Evolutionary conservation across 2,888 invertebrate species (phyloP).

Genomic region (Macrosiphum euphorbiae): DNA sequence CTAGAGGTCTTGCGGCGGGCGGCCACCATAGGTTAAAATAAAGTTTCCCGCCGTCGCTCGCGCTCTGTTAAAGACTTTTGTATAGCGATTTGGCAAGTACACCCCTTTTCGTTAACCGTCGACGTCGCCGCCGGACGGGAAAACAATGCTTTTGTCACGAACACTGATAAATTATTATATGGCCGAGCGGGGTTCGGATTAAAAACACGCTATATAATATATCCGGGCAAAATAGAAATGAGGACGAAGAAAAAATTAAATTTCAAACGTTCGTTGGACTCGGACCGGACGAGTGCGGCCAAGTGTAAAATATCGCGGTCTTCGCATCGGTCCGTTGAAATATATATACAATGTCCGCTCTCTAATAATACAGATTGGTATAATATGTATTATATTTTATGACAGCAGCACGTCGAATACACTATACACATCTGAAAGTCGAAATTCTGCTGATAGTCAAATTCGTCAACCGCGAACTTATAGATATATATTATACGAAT

Average conservation of each 20-base stretch:
- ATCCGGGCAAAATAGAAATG: neutral
- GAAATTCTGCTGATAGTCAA: neutral
- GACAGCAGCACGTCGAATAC: neutral
- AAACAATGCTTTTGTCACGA: slow-evolving; percentile 39
- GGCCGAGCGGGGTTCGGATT: neutral
- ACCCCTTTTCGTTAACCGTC: neutral
- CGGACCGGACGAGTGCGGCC: neutral
- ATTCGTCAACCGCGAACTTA: neutral
- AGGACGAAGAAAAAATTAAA: neutral
- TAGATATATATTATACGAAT: neutral
- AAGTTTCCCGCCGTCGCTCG: neutral
- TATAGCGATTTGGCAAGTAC: neutral
- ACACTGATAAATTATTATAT: slow-evolving; percentile 38
- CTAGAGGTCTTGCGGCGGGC: neutral
- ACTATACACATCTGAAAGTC: neutral
- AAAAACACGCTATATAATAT: neutral
- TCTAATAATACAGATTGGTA: neutral
- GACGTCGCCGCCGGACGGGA: neutral
- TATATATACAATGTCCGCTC: neutral
- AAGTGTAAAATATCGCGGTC: neutral
- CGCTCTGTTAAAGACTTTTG: neutral
- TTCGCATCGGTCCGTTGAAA: neutral
- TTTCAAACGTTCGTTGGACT: neutral
- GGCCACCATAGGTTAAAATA: neutral
- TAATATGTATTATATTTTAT: neutral